Base-by-base conservation (phyloP, 2,113 vertebrate species). In the Petrocephalus zakoni region DNA sequence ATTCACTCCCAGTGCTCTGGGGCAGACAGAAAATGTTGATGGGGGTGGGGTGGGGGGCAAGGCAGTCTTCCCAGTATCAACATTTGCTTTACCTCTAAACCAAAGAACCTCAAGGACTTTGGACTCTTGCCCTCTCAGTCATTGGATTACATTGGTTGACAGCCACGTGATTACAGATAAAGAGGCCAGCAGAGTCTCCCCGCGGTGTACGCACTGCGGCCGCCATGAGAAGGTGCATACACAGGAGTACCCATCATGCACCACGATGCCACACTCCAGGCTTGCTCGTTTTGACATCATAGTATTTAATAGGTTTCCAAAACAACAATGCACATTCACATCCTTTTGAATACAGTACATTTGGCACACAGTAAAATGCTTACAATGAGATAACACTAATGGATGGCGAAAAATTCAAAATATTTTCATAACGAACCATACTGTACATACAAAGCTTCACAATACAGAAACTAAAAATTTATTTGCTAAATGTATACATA, bases 311-410 rank as follows among this genome's bases (percentile, higher is more conserved):
- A 96, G 94, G 95, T 96, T 92, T 97, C 94, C 84, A 94, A 93
- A 94, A 94, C 93, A 96, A 97, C 95, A 97, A 96, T 96, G 97
- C 97, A 97, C 96, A 97, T 99, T 99, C 97, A 99, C 97, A 97
- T 98, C 97, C 96, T 98, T 96, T 95, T 95, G 96, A 97, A 95
- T 97, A 99, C 97, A 99, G 98, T 98, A 98, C 97, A 97, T 97
- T 98, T 98, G 97, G 97, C 97, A 98, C 94, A 78, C 96, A 96
- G 94, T 96, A 94, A 96, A 96, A 96, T 95, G 96, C 95, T 94
- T 95, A 97, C 94, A 93, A 95, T 95, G 95, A 97, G 96, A 95
- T 94, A 95, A 97, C 95, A 96, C 95, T 96, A 96, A 96, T 92
- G 94, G 91, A 93, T 78, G 87, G 75, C 89, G 55, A 87, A 87